Base-by-base conservation (phyloP, 2,113 vertebrate genomes). In the Oreochromis niloticus region DNA sequence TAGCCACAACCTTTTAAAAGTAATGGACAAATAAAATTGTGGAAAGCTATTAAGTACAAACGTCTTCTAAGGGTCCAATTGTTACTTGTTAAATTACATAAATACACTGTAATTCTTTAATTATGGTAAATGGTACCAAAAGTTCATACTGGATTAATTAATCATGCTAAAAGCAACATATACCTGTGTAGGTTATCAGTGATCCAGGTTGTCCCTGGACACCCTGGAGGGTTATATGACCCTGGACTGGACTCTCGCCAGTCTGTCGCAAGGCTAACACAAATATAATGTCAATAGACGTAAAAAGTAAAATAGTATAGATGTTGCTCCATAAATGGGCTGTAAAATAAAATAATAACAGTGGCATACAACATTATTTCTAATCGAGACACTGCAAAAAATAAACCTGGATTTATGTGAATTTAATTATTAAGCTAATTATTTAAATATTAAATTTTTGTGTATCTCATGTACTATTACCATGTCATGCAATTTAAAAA, bases 401-500 rank as follows among this genome's bases (percentile, higher is more conserved):
- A 66, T 66, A 66, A 39, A 68, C 11, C 19, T 41, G 34, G 63
- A 32, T 61, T 30, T 61, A 61, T 32, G 57, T 32, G 8, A 61
- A 61, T 61, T 61, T 10, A 61, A 17, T 61, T 61, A 32, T 32
- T 61, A 17, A 9, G 27, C 39, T 63, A 63, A 36, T 36, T 36
- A 63, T 7, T 36, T 63, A 19, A 63, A 36, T 63, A n/a, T 36
- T 36, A 36, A 9, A 36, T n/a, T 39, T 39, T 66, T 66, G 61
- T 66, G 34, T 66, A 12, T 32, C 32, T 36, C 61, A 36, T 39
- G 32, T n/a, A 13, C 34, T 36, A 66, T 66, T 66, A 66, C 17
- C 17, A 39, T 63, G 59, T 36, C 17, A 36, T 1, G 17, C 32
- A 39, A 66, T 66, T 30, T 1, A 0, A 0, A 7, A 66, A 32